Base-by-base conservation (phyloP, 2,888 invertebrate species). In the Apotomis betuletana region DNA sequence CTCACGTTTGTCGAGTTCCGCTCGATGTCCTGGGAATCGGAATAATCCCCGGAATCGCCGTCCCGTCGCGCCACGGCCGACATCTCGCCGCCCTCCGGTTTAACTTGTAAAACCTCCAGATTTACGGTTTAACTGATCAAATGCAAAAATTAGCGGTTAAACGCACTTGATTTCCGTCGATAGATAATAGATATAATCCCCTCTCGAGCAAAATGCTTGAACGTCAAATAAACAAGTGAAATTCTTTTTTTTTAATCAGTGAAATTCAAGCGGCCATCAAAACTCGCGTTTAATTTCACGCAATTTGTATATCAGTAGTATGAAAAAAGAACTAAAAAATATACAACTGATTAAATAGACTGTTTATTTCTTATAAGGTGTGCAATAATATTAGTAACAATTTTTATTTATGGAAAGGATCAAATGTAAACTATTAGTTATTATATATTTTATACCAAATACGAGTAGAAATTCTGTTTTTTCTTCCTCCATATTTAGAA, bases 1-100 rank as follows among this genome's bases (percentile, higher is more conserved):
- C 93, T 92, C 84, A 93, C 93, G 83, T 90, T 91, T 80, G 81
- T 89, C 15, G 92, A 90, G 85, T 87, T 90, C 69, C 84, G 90
- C 75, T 92, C 92, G 78, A 89, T 89, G 79, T 93, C 93, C 82
- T 91, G 92, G 63, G 93, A 93, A 81, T 94, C 93, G 63, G 93
- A 93, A 82, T 89, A 93, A 81, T 93, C 93, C 74, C 90, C 91
- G 73, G 93, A 91, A 81, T 93, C 93, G 76, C 90, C 90, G 68
- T 87, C 90, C 64, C 89, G 89, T 79, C 83, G 82, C 67, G 84
- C 87, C 75, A 92, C 87, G 85, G 93, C 90, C 90, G 93, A 93
- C 92, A 93, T 93, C 77, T 89, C 87, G 83, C 87, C 89, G 89
- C 89, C 90, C 87, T 88, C 88, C 74, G 87, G 86, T 77, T 86